Conservation (phyloP, 2,888 invertebrate species). For the Dromius quadrimaculatus region DNA sequence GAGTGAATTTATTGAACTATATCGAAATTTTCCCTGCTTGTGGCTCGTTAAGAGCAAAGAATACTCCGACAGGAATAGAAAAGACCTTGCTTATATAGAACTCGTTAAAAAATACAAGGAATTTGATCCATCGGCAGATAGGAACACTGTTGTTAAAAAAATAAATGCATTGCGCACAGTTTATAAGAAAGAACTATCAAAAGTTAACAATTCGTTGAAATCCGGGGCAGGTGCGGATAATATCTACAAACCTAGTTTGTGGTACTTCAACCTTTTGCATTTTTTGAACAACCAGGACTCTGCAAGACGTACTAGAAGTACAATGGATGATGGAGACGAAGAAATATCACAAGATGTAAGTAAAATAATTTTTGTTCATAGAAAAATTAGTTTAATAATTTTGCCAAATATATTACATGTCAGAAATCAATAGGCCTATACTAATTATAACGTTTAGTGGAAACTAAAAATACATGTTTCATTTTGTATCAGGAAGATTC, state of each 20-base stretch:
- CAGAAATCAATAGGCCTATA: too few relatives aligned
- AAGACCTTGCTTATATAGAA: constrained; percentile 52
- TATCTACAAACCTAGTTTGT: not conserved
- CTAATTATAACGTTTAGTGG: too few relatives aligned
- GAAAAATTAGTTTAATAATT: too few relatives aligned
- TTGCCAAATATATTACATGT: too few relatives aligned
- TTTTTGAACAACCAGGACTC: not conserved
- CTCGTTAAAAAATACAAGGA: constrained; percentile 54
- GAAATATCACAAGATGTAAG: too few relatives aligned
- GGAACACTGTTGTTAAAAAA: constrained; percentile 55
- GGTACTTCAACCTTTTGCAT: not conserved
- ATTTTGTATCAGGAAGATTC: too few relatives aligned
- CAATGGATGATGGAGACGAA: too few relatives aligned
- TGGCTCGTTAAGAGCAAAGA: constrained; percentile 56
- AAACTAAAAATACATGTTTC: too few relatives aligned
- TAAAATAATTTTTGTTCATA: too few relatives aligned
- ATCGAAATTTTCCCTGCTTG: constrained; percentile 54
- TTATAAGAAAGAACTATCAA: constrained; percentile 54
- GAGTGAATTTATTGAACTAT: constrained; percentile 53
- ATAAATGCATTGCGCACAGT: constrained; percentile 55
- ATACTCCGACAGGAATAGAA: constrained; percentile 55
- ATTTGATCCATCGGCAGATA: constrained; percentile 46
- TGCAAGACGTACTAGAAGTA: not conserved
- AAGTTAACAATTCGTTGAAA: not conserved
- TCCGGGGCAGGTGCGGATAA: not conserved